A percentile compares a stretch with the other conserved stretches of the same genome.
These are phyloP conservation scores for Botrylloides violaceus DNA, from an alignment of 23 tunicate species.

Conservation along the genomic window DNA sequence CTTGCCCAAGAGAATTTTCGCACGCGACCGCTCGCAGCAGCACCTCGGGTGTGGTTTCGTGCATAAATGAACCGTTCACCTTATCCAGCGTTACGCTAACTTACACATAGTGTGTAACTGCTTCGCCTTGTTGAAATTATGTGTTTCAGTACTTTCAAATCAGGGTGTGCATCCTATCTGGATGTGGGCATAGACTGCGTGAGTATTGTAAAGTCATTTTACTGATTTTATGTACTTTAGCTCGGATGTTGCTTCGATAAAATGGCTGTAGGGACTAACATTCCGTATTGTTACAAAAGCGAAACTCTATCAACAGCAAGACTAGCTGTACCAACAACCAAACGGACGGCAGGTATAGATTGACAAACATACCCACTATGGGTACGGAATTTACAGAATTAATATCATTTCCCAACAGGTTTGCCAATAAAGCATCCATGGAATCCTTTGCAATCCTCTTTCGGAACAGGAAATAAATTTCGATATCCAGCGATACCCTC, in stretches of 20 bases:
- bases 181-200: background rate
- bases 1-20: no score
- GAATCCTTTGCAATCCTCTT: no score
- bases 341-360: background rate
- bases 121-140: background rate
- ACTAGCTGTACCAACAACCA: background rate
- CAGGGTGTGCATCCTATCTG: background rate
- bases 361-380: no score
- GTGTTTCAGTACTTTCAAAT: background rate
- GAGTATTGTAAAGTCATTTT: no score
- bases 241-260: constrained; percentile 70
- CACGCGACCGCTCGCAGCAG: no score
- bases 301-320: background rate
- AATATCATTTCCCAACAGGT: no score
- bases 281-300: constrained; percentile 3
- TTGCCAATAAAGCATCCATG: no score
- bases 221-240: constrained; percentile 11
- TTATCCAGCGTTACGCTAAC: background rate
- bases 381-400: no score
- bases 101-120: background rate
- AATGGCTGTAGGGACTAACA: background rate
- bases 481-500: no score
- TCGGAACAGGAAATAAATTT: no score
- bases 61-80: no score
- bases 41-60: no score